Conservation (phyloP, 2,113 vertebrate species). For the Saimiri boliviensis region DNA sequence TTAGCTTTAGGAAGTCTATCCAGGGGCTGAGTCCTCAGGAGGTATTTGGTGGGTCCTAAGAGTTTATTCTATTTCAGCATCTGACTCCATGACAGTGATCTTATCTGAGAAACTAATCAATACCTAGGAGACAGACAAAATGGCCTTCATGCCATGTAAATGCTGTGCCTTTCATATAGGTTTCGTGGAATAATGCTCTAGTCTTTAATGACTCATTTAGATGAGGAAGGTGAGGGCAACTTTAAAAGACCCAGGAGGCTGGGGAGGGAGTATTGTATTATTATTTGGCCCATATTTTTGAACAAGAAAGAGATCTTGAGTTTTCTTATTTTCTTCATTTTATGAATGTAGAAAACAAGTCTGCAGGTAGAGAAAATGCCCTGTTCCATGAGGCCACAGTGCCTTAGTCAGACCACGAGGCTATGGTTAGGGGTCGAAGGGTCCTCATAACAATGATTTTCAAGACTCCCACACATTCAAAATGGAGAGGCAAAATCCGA, state of each 20-base stretch:
- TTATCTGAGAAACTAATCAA: not conserved
- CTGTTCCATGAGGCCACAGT: not conserved
- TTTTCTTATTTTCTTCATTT: not conserved
- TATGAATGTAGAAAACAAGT: not conserved
- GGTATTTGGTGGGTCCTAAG: not conserved
- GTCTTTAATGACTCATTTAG: not conserved
- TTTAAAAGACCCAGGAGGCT: not conserved
- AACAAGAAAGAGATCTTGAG: not conserved
- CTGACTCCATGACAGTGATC: not conserved
- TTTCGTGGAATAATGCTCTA: not conserved
- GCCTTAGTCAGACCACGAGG: not conserved
- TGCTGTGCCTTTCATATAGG: not conserved
- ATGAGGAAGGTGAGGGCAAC: fast-evolving
- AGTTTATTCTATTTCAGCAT: not conserved
- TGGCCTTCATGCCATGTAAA: not conserved
- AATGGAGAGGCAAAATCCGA: not conserved
- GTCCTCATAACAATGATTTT: not conserved
- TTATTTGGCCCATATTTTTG: not conserved
- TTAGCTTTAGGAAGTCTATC: not conserved
- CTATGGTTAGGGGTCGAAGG: too few relatives aligned
- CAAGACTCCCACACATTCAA: not conserved
- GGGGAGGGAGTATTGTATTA: not conserved
- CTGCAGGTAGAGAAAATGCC: not conserved
- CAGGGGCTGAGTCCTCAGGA: not conserved
- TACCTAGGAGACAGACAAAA: not conserved